A percentile compares a stretch with the other conserved stretches of the same genome.
Conservation (phyloP, 2,797 vertebrate species). For the Hafferia zeledoni region DNA sequence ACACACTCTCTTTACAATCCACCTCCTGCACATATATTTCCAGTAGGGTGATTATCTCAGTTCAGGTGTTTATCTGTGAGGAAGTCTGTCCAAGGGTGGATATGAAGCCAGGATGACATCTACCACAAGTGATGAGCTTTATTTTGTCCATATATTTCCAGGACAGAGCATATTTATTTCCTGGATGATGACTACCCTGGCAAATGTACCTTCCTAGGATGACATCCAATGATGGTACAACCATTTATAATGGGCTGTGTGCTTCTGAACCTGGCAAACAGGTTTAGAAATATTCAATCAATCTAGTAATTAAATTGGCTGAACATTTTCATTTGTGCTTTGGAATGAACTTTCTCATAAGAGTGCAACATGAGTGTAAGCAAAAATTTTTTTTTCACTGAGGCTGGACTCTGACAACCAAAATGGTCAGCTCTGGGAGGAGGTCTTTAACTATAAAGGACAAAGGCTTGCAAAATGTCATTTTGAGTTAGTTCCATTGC, state of each 20-base stretch:
- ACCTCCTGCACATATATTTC: neutral
- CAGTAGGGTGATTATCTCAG: neutral
- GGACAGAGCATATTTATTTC: slow-evolving; percentile 52
- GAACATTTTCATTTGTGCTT: slow-evolving; percentile 31
- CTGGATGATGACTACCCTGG: slow-evolving; percentile 47
- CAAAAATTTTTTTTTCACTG: neutral
- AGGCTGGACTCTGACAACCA: neutral
- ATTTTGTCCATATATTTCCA: slow-evolving; percentile 47
- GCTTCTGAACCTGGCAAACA: slow-evolving; percentile 30
- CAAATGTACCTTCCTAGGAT: slow-evolving; percentile 31
- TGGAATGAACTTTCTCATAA: slow-evolving; percentile 29
- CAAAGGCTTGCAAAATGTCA: neutral
- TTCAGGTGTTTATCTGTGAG: neutral
- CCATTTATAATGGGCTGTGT: slow-evolving; percentile 9
- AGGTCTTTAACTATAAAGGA: neutral
- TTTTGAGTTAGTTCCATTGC: neutral
- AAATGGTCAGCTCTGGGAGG: neutral
- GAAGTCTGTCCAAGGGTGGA: neutral
- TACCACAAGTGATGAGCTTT: neutral
- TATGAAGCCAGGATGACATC: slow-evolving; percentile 12
- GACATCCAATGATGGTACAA: slow-evolving; percentile 29
- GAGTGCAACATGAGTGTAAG: neutral
- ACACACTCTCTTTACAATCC: neutral
- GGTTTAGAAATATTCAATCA: slow-evolving; percentile 45
- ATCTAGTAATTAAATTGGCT: slow-evolving; percentile 65